These are phyloP conservation scores for Sebastes diaconus DNA, from an alignment of 2,797 vertebrate genomes.

Conservation along the genomic window DNA sequence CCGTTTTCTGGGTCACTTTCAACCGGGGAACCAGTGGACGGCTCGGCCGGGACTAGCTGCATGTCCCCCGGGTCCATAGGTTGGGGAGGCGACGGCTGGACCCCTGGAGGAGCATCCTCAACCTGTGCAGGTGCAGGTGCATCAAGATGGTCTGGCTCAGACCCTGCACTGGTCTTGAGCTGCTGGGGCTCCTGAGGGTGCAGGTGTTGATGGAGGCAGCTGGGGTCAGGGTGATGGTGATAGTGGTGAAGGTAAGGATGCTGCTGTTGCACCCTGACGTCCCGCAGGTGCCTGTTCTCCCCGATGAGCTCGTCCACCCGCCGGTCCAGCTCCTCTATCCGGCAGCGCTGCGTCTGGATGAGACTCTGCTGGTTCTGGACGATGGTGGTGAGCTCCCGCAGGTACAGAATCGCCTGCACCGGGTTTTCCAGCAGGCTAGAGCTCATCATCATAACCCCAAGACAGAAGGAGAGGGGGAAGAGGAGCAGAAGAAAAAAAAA, in stretches of 20 bases:
- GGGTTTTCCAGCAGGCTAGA: conserved; percentile 97
- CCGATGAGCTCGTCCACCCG: conserved; percentile 92
- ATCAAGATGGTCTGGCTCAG: conserved; percentile 57
- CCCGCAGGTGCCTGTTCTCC: conserved; percentile 93
- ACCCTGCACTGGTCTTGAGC: conserved; percentile 35
- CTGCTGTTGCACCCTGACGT: conserved; percentile 77
- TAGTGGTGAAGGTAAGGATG: conserved; percentile 81
- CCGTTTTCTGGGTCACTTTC: conserved; percentile 74
- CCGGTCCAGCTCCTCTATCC: conserved; percentile 95
- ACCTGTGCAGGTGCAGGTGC: conserved; percentile 69
- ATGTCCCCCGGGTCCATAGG: conserved; percentile 78
- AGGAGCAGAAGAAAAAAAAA: conserved; percentile 17
- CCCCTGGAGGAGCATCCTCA: conserved; percentile 71
- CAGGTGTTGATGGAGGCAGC: conserved; percentile 67
- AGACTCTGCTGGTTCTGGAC: conserved; percentile 98
- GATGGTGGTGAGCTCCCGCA: conserved; percentile 96
- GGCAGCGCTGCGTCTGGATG: conserved; percentile 95
- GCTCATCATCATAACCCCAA: conserved; percentile 91
- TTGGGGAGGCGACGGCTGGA: conserved; percentile 58
- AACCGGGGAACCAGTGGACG: conserved; percentile 61
- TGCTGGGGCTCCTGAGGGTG: conserved; percentile 61
- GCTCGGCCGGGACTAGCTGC: conserved; percentile 84
- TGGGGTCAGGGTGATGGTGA: conserved; percentile 67
- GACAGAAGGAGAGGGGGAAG: conserved; percentile 18
- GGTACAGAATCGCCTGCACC: conserved; percentile 95